Evolutionary conservation across 2,113 vertebrate species (phyloP), one percentile per base, ranked within the genome.

Genomic region (Daubentonia madagascariensis): DNA sequence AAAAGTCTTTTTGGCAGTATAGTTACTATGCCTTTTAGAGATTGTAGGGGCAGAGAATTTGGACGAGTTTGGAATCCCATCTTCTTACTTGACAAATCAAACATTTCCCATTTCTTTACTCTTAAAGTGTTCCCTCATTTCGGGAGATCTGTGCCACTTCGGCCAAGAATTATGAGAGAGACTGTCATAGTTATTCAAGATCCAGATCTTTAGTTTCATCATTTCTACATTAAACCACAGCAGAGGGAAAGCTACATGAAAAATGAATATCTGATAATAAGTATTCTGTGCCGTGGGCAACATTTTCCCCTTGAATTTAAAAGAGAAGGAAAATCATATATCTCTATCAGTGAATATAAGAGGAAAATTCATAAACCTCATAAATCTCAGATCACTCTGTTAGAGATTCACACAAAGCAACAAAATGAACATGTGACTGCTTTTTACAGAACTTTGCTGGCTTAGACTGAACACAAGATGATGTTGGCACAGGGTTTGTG

Each of bases 271-370:
- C 79, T 52, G 75, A 65, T 90, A 67, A 57, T n/a, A 89, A 85
- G 28, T 54, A 28, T 83, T 97, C 70, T 85, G 35, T 90, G 73
- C 93, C 79, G 68, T 81, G 35, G 83, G 92, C 79, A 89, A 89
- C 61, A 50, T 37, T 78, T 95, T 97, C 40, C 37, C 22, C 63
- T 48, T 76, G 80, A 92, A 85, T 94, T 59, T 85, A 67, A 95
- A 97, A 85, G 80, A 67, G 28, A 50, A 45, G 13, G 59, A 68
- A 73, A 86, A 65, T n/a, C 84, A 12, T 48, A 43, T 50, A 57
- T 43, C 28, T 91, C 28, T 81, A 11, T 94, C 79, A 9, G 59
- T 80, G 79, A 92, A 37, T 86, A 30, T 37, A 45, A 50, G 43
- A 68, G 48, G 63, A 81, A 59, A 57, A 92, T 70, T 86, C 45